These are phyloP conservation scores for Cerastis rubricosa DNA, from an alignment of 2,888 invertebrate species.

Conservation along the genomic window DNA sequence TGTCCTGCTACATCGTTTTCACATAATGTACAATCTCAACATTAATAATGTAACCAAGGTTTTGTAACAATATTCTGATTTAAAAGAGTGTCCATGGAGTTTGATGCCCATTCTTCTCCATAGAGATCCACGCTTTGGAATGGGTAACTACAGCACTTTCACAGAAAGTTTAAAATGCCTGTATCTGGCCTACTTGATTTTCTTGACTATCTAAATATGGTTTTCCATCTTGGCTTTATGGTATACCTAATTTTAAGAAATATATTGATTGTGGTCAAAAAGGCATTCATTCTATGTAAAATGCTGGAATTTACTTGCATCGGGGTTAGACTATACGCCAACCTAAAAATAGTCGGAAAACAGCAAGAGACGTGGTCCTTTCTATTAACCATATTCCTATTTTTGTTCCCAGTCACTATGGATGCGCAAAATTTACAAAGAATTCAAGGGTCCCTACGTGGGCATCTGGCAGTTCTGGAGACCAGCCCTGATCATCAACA, in stretches of 20 bases:
- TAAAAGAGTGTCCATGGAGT: too few relatives aligned
- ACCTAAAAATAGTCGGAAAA: neutral
- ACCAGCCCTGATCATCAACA: constrained; percentile 79
- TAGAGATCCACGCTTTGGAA: too few relatives aligned
- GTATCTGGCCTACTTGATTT: neutral
- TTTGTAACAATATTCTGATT: too few relatives aligned
- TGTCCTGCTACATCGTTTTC: too few relatives aligned
- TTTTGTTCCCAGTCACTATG: constrained; percentile 73
- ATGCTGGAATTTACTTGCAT: neutral
- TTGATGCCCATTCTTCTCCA: too few relatives aligned
- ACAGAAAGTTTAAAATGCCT: too few relatives aligned
- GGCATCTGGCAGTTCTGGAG: constrained; percentile 83
- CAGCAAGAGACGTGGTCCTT: neutral
- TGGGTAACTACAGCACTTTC: too few relatives aligned
- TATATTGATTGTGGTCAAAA: neutral
- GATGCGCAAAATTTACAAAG: constrained; percentile 73
- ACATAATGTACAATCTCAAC: too few relatives aligned
- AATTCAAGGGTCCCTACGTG: constrained; percentile 73
- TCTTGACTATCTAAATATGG: neutral
- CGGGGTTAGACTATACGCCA: neutral
- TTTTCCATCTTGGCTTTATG: neutral
- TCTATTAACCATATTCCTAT: neutral
- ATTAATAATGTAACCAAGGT: too few relatives aligned
- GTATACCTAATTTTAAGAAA: neutral
- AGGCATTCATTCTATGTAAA: neutral